Conservation (phyloP, 2,113 vertebrate genomes). For the Calypte anna region DNA sequence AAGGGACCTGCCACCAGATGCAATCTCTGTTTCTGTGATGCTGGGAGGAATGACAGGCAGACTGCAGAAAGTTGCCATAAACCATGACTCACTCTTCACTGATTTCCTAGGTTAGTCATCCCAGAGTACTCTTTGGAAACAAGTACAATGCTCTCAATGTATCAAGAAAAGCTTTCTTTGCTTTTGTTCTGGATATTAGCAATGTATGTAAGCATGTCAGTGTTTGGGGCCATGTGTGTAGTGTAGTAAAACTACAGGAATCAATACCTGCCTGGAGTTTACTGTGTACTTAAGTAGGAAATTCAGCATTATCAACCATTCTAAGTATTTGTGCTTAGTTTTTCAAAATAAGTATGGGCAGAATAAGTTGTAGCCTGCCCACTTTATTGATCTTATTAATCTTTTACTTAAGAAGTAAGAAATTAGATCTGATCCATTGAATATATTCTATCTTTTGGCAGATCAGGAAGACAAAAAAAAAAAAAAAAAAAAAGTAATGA, state of each 20-base stretch:
- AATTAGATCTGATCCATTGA: background rate
- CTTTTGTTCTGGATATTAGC: background rate
- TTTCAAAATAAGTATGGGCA: background rate
- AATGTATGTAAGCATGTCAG: background rate
- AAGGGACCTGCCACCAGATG: background rate
- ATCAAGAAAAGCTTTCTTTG: background rate
- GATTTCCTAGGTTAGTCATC: background rate
- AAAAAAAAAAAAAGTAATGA: background rate
- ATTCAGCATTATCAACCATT: background rate
- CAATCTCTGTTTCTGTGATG: background rate
- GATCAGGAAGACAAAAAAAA: background rate
- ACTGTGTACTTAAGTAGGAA: background rate
- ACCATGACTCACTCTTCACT: background rate
- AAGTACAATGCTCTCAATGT: background rate
- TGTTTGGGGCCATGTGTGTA: background rate
- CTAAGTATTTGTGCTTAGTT: background rate
- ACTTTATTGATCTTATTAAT: slow-evolving; percentile 1
- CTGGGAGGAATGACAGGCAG: background rate
- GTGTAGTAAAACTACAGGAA: background rate
- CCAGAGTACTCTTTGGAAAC: background rate
- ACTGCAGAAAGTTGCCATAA: background rate
- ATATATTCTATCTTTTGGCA: background rate
- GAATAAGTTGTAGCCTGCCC: background rate
- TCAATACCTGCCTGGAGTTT: background rate
- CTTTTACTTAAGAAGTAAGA: background rate